phyloP scores from a whole-genome alignment of 2,888 invertebrate genomes.

The Eucera pruinosa region DNA sequence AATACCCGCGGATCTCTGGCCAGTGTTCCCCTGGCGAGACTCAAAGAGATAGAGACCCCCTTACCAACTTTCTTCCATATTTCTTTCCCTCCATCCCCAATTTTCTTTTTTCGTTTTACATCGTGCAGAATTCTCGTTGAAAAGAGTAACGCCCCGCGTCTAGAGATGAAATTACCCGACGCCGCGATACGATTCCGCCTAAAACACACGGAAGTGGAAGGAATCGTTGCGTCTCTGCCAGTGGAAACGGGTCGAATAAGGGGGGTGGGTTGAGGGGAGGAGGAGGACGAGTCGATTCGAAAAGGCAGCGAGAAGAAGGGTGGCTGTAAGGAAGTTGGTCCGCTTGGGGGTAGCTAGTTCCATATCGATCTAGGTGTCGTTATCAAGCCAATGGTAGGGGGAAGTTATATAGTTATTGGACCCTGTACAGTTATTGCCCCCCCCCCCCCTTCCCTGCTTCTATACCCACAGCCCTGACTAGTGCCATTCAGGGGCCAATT shows the following conservation, averaged over 20 bases:
- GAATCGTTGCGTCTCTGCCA: background rate
- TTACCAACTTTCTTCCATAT: background rate
- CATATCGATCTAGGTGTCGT: conserved; percentile 72
- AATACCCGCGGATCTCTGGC: conserved; percentile 37
- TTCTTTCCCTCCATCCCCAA: background rate
- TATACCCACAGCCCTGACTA: no score
- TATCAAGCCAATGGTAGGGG: conserved; percentile 63
- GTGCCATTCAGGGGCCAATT: conserved; percentile 71
- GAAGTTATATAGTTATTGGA: conserved; percentile 72
- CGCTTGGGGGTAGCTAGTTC: conserved; percentile 53
- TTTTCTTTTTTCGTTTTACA: background rate
- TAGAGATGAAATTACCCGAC: conserved; percentile 31
- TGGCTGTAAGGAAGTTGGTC: conserved; percentile 45
- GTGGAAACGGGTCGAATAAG: background rate
- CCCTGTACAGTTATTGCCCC: conserved; percentile 72
- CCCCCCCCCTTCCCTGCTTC: no score
- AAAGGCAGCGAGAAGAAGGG: conserved; percentile 45
- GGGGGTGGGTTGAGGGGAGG: background rate
- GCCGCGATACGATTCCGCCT: background rate
- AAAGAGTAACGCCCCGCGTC: conserved; percentile 8
- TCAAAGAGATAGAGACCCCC: no score
- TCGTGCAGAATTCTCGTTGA: background rate
- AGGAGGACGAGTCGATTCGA: conserved; percentile 22
- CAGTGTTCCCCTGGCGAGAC: conserved; percentile 17
- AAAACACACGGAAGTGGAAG: conserved; percentile 20